phyloP scores from a whole-genome alignment of 64 coral and sea anemone species.

The Porites lutea region DNA sequence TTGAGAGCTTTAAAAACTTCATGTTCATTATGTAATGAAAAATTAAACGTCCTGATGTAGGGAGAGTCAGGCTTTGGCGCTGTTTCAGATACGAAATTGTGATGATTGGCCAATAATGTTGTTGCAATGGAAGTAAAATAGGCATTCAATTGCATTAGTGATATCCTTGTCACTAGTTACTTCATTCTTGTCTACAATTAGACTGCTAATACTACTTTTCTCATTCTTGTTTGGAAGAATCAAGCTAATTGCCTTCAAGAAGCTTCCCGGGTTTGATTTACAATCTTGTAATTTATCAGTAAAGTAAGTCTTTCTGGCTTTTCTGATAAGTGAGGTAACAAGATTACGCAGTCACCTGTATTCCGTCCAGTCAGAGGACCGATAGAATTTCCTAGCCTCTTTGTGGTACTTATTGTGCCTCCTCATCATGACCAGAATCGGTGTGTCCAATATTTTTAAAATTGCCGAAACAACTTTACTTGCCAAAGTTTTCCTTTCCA shows the following conservation, averaged over 20 bases:
- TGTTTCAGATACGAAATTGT: neutral
- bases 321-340: neutral
- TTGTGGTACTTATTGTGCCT: neutral
- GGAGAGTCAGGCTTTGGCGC: neutral
- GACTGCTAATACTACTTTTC: slow-evolving; percentile 11
- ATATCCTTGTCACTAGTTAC: slow-evolving; percentile 23
- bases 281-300: neutral
- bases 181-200: slow-evolving; percentile 48
- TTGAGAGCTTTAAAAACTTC: slow-evolving; percentile 29
- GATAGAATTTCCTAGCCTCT: neutral
- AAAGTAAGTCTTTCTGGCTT: neutral
- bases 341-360: neutral
- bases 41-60: neutral
- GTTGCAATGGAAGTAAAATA: slow-evolving; percentile 31
- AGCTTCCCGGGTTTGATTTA: neutral
- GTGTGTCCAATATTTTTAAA: too few relatives aligned
- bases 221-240: neutral
- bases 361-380: neutral
- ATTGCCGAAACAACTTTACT: too few relatives aligned
- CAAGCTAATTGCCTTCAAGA: neutral
- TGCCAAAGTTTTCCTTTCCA: too few relatives aligned
- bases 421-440: neutral
- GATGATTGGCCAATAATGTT: neutral
- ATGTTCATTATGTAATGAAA: neutral
- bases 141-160: slow-evolving; percentile 29